These are phyloP conservation scores for Elysia chlorotica DNA, from an alignment of 1,140 invertebrate genomes.

Conservation along the genomic window DNA sequence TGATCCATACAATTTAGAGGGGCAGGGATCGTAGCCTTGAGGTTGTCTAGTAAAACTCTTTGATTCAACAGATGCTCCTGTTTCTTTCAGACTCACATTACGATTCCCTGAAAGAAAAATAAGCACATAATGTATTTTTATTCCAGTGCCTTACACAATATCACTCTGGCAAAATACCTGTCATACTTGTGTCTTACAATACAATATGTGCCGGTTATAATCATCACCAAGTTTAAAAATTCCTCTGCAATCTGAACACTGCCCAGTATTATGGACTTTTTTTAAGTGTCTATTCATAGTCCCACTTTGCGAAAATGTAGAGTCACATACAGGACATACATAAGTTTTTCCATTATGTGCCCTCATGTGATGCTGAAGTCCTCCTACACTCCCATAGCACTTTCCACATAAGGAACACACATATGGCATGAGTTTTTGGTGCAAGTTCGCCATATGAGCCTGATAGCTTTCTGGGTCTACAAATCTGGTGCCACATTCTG, in stretches of 20 bases:
- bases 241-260: neutral
- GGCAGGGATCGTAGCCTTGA: too few relatives aligned
- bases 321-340: constrained; percentile 12
- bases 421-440: neutral
- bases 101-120: too few relatives aligned
- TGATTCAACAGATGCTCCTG: too few relatives aligned
- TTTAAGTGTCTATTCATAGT: constrained; percentile 11
- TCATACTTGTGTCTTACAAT: too few relatives aligned
- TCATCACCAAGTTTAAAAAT: neutral
- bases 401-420: constrained; percentile 12
- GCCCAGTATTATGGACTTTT: constrained; percentile 6
- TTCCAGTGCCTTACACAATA: too few relatives aligned
- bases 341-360: constrained; percentile 8
- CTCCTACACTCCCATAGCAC: neutral
- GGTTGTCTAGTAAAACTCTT: too few relatives aligned
- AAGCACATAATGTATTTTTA: too few relatives aligned
- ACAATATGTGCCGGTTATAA: neutral
- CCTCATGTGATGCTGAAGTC: constrained; percentile 8
- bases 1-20: too few relatives aligned
- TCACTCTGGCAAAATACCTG: too few relatives aligned
- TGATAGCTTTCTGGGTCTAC: neutral
- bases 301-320: constrained; percentile 6
- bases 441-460: neutral
- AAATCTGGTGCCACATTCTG: neutral
- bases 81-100: too few relatives aligned